Conservation (phyloP, 2,797 vertebrate genomes). For the Ibycter americanus region DNA sequence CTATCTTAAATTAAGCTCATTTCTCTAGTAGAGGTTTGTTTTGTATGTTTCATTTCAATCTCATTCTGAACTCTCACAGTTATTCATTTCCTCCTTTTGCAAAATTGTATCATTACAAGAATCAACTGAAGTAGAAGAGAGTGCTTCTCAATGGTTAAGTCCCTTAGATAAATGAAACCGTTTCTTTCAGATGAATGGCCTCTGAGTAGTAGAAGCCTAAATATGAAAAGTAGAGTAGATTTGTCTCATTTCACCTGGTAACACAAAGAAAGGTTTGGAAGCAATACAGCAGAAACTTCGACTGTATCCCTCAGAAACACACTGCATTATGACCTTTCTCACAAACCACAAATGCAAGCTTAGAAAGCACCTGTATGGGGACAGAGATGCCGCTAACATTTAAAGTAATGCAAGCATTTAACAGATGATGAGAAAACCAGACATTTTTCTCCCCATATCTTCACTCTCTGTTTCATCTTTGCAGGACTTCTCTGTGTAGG, state of each 20-base stretch:
- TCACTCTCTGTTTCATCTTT: background rate
- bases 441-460: background rate
- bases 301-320: background rate
- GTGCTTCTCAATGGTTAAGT: background rate
- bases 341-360: background rate
- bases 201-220: background rate
- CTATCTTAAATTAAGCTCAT: background rate
- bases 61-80: background rate
- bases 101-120: background rate
- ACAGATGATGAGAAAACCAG: background rate
- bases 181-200: background rate
- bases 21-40: background rate
- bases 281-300: background rate
- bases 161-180: background rate
- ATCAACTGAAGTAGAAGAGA: background rate
- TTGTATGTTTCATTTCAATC: background rate
- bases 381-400: background rate
- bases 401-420: background rate
- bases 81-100: background rate
- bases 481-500: background rate
- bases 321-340: background rate
- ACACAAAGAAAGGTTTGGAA: background rate
- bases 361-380: background rate
- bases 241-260: background rate
- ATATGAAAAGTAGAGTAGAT: background rate